These are phyloP conservation scores for Autographa pulchrina DNA, from an alignment of 2,888 invertebrate genomes.

Conservation along the genomic window DNA sequence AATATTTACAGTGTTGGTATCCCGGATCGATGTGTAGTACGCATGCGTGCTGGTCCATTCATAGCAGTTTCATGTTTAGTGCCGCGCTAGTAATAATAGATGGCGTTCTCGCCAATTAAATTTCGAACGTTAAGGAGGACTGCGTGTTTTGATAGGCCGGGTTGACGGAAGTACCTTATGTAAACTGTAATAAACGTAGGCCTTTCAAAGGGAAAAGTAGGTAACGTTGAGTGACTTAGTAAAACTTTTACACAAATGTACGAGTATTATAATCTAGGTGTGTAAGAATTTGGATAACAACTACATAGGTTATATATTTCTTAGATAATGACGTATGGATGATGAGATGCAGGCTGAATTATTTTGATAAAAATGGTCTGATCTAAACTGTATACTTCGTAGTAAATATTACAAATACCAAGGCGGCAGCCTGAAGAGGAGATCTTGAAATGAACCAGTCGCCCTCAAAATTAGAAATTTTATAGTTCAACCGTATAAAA, in stretches of 20 bases:
- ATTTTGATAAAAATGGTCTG: background rate
- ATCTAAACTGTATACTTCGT: background rate
- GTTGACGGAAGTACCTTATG: conserved; percentile 45
- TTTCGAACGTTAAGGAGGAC: conserved; percentile 57
- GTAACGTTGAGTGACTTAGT: conserved; percentile 36
- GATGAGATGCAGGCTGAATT: no score
- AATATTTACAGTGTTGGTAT: conserved; percentile 80
- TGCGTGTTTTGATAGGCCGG: conserved; percentile 56
- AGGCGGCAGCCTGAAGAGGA: conserved; percentile 21
- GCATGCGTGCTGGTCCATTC: conserved; percentile 84
- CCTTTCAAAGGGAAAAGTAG: conserved; percentile 45
- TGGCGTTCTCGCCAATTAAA: conserved; percentile 72
- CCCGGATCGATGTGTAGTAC: conserved; percentile 83
- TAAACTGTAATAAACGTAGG: conserved; percentile 53
- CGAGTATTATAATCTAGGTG: conserved; percentile 20
- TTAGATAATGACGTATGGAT: no score
- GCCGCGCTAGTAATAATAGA: conserved; percentile 69
- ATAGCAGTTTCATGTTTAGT: conserved; percentile 66
- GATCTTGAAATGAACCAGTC: conserved; percentile 55
- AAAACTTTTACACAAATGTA: conserved; percentile 47
- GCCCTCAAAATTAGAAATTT: conserved; percentile 72
- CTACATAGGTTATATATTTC: no score
- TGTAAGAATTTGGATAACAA: background rate
- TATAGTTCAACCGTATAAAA: conserved; percentile 67
- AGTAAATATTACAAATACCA: conserved; percentile 25